Conservation (phyloP, 2,888 invertebrate genomes). For the Hipparchia semele region DNA sequence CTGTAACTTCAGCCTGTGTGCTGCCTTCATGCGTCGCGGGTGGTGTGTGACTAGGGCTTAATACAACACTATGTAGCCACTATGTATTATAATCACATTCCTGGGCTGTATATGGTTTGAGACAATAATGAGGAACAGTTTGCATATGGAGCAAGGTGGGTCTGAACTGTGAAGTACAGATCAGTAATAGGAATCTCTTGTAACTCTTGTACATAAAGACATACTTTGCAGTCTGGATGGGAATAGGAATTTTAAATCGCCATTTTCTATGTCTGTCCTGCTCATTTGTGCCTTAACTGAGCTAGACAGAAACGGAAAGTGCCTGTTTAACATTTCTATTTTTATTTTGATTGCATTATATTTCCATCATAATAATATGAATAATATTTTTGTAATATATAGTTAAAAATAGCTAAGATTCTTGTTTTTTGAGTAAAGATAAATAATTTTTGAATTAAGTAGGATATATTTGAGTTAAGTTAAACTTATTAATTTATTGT, state of each 20-base stretch:
- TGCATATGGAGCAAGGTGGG: conserved; percentile 6
- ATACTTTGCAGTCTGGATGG: no score
- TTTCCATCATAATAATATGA: conserved; percentile 39
- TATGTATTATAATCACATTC: conserved; percentile 42
- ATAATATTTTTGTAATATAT: conserved; percentile 50
- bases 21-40: background rate
- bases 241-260: no score
- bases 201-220: conserved; percentile 43
- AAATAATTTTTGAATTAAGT: conserved; percentile 6
- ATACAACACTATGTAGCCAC: conserved; percentile 6
- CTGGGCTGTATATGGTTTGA: conserved; percentile 39
- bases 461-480: conserved; percentile 31
- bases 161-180: conserved; percentile 20
- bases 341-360: conserved; percentile 13
- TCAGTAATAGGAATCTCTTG: conserved; percentile 45
- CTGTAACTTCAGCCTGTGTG: background rate
- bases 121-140: conserved; percentile 42
- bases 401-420: conserved; percentile 21
- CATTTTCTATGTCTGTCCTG: no score
- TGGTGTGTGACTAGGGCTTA: background rate
- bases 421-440: conserved; percentile 15
- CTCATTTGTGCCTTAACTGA: no score
- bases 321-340: no score
- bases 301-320: no score
- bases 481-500: conserved; percentile 39